A percentile compares a stretch with the other conserved stretches of the same genome.
Evolutionary conservation across 2,888 invertebrate species (phyloP).

Genomic region (Lasioglossum malachurum): DNA sequence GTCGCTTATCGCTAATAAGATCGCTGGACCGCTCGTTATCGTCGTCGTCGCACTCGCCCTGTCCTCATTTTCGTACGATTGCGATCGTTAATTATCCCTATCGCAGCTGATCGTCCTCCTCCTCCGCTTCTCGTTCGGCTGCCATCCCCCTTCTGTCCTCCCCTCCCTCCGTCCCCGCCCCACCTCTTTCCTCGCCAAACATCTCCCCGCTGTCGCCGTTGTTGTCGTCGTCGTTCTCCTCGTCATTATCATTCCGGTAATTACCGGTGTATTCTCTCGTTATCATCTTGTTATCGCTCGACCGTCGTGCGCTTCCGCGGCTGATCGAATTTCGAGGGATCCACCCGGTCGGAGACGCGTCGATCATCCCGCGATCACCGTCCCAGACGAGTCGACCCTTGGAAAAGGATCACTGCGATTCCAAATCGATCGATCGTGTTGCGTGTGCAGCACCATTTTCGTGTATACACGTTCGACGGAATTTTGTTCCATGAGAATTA

Average conservation of each 20-base stretch:
- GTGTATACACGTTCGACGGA: not conserved
- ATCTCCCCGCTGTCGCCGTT: conserved; percentile 48
- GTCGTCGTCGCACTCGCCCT: conserved; percentile 78
- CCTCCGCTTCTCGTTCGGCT: conserved; percentile 36
- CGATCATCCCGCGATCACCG: conserved; percentile 27
- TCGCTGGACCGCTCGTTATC: conserved; percentile 83
- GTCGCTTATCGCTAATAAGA: conserved; percentile 84
- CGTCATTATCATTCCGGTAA: conserved; percentile 83
- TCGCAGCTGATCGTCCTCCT: conserved; percentile 77
- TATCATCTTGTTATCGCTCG: conserved; percentile 80
- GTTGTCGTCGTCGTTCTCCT: conserved; percentile 65
- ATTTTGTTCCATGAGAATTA: not conserved
- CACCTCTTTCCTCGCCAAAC: conserved; percentile 33
- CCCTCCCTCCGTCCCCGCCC: conserved; percentile 47
- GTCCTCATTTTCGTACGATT: conserved; percentile 83
- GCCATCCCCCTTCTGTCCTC: conserved; percentile 11
- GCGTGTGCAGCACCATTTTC: not conserved
- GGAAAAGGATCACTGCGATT: not conserved
- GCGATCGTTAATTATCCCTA: conserved; percentile 84
- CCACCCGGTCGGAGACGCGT: not conserved
- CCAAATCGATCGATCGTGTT: not conserved
- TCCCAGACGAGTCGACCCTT: too few species aligned
- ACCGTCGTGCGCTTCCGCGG: conserved; percentile 71
- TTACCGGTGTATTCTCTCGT: conserved; percentile 81
- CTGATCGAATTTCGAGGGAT: conserved; percentile 59